Base-by-base conservation (phyloP, 1,140 invertebrate genomes). In the Cyclargus thomasi region DNA sequence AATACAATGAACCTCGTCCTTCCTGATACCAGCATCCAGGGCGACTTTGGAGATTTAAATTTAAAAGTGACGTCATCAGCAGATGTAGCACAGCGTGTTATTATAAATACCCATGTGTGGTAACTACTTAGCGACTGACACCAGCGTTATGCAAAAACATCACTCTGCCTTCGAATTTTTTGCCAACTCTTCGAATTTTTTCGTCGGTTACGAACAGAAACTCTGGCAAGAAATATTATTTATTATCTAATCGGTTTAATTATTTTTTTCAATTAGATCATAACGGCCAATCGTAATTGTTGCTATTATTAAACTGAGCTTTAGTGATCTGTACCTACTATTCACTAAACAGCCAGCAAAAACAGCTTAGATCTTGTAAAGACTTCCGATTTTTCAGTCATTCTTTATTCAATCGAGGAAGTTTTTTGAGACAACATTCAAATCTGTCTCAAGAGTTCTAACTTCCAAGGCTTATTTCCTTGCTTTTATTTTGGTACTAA, bases 61-160 rank as follows among this genome's bases (percentile, higher is more conserved):
- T 20, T 59, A 20, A 59, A 55, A 21, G 11, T 20, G 55, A 59
- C 55, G 18, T 59, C 55, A 59, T 21, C 14, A 21, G 17, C 55
- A 59, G 55, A 59, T 59, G 55, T 59, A 20, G 55, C 55, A 21
- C 14, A 11, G 20, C 55, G 14, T 21, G 55, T 59, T 59, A 55
- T 55, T 55, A 21, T n/a, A 59, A 21, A 59, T 21, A 59, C 18
- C 55, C 55, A 59, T 59, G 55, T 59, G 55, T 59, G 55, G 29
- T 29, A 29, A 21, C 55, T 59, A 47, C 14, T 47, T 47, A 47
- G 39, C 39, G 39, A 47, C 39, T 47, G 39, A 47, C 39, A 47
- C 39, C 36, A 39, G 36, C 10, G 29, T 29, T 29, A 29, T 29
- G 1, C 29, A 29, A 29, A 29, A 29, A 29, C 29, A 7, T 29